Conservation (phyloP, 2,113 vertebrate species). For the Cromileptes altivelis region DNA sequence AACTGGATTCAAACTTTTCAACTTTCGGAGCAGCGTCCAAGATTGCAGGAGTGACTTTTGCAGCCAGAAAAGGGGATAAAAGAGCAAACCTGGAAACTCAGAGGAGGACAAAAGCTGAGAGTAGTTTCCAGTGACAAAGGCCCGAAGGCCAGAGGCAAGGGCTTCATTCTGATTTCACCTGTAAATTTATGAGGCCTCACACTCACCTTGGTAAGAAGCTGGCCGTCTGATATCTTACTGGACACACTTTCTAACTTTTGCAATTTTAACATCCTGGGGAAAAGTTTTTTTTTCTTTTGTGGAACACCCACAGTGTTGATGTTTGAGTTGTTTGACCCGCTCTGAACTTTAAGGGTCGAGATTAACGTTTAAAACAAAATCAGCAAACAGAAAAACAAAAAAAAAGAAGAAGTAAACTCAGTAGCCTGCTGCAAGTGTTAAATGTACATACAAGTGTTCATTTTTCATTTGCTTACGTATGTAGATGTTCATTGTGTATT, state of each 20-base stretch:
- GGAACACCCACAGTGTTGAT: slow-evolving; percentile 16
- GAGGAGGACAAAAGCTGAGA: slow-evolving; percentile 36
- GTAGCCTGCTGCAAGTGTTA: slow-evolving; percentile 71
- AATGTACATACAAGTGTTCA: slow-evolving; percentile 73
- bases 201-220: slow-evolving; percentile 44
- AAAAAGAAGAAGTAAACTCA: slow-evolving; percentile 27
- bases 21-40: slow-evolving; percentile 12
- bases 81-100: slow-evolving; percentile 28
- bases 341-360: slow-evolving; percentile 29
- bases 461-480: slow-evolving; percentile 74
- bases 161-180: slow-evolving; percentile 58
- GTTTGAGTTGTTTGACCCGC: slow-evolving; percentile 28
- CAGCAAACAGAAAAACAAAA: slow-evolving; percentile 22
- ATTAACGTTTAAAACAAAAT: slow-evolving; percentile 43
- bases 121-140: slow-evolving; percentile 42
- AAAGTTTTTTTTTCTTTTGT: slow-evolving; percentile 1
- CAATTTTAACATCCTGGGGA: slow-evolving; percentile 43
- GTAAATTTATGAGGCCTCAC: slow-evolving; percentile 51
- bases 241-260: slow-evolving; percentile 54
- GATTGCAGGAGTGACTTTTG: slow-evolving; percentile 40
- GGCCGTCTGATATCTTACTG: slow-evolving; percentile 22
- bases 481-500: slow-evolving; percentile 78
- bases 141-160: slow-evolving; percentile 31
- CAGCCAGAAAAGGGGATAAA: slow-evolving; percentile 11
- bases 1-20: slow-evolving; percentile 32